Evolutionary conservation across 2,888 invertebrate species (phyloP).

Genomic region (Stegana nigrithorax): DNA sequence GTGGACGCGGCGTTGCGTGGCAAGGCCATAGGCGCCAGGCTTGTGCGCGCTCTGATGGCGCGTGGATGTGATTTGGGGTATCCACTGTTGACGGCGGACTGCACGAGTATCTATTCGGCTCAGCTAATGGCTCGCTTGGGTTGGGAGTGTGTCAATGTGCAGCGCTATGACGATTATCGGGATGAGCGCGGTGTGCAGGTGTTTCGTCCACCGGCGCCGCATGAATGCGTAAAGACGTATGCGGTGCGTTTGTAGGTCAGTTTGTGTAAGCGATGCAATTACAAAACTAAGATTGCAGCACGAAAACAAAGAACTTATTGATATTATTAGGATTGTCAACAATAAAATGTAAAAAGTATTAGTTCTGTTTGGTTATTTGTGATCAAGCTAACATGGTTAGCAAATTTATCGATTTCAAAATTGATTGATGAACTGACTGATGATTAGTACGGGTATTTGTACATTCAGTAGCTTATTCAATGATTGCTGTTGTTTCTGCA

Average conservation of each 20-base stretch:
- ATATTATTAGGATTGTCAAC: too few species aligned
- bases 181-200: constrained; percentile 49
- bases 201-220: constrained; percentile 53
- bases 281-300: too few species aligned
- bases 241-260: constrained; percentile 45
- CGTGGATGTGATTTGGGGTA: constrained; percentile 45
- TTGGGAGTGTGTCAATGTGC: constrained; percentile 50
- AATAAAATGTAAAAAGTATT: too few species aligned
- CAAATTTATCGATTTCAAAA: too few species aligned
- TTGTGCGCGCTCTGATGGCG: constrained; percentile 45
- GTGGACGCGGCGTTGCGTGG: constrained; percentile 57
- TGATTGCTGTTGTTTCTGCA: too few species aligned
- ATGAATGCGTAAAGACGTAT: constrained; percentile 54
- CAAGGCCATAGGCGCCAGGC: constrained; percentile 48
- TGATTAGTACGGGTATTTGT: too few species aligned
- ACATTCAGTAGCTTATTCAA: too few species aligned
- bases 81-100: constrained; percentile 56
- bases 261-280: too few species aligned
- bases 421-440: too few species aligned
- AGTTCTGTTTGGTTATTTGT: too few species aligned
- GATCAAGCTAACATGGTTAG: too few species aligned
- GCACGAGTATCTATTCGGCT: constrained; percentile 61
- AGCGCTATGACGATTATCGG: constrained; percentile 52
- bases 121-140: constrained; percentile 50
- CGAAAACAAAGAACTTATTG: too few species aligned